Evolutionary conservation across 1,140 invertebrate genomes (phyloP).

Genomic region (Heliothis virescens): DNA sequence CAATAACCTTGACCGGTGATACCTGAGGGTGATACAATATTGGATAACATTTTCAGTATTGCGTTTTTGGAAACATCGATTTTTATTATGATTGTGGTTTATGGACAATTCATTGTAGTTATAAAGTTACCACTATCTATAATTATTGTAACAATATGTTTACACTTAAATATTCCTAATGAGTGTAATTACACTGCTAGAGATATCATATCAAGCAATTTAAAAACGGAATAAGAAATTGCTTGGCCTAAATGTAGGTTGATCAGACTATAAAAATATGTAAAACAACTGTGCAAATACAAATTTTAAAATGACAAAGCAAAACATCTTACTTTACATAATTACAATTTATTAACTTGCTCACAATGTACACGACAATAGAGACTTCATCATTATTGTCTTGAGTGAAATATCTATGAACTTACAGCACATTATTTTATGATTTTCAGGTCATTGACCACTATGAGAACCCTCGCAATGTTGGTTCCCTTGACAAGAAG

Average conservation of each 20-base stretch:
- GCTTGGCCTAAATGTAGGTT: too few relatives aligned
- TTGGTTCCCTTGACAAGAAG: constrained; percentile 98
- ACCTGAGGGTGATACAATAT: constrained; percentile 33
- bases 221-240: too few relatives aligned
- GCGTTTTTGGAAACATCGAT: not conserved
- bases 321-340: too few relatives aligned
- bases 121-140: not conserved
- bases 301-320: too few relatives aligned
- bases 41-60: not conserved
- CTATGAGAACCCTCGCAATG: constrained; percentile 99
- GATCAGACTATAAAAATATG: too few relatives aligned
- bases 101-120: not conserved
- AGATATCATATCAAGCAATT: too few relatives aligned
- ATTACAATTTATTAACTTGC: not conserved
- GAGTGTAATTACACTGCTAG: not conserved
- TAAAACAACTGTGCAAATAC: too few relatives aligned
- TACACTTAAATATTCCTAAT: not conserved
- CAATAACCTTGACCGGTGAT: constrained; percentile 48
- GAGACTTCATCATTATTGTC: too few relatives aligned
- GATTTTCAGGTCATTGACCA: constrained; percentile 97
- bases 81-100: not conserved
- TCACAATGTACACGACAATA: too few relatives aligned
- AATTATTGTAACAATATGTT: not conserved
- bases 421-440: not conserved
- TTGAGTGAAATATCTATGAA: not conserved